Evolutionary conservation across 2,113 vertebrate genomes (phyloP).

Genomic region (Poeciliopsis retropinna): DNA sequence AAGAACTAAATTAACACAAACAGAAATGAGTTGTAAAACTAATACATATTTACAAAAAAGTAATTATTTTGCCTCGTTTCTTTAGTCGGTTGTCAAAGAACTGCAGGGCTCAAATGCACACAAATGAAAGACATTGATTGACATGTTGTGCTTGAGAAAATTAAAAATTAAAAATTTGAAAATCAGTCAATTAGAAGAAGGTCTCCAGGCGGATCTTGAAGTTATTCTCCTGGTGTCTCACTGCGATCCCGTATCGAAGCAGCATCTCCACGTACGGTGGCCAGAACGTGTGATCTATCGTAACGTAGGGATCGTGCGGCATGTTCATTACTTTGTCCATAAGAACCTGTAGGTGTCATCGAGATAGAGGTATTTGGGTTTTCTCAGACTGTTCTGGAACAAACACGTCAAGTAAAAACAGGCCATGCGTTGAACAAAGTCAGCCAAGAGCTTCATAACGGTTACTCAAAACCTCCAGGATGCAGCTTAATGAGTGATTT

Average conservation of each 20-base stretch:
- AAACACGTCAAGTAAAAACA: neutral
- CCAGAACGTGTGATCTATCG: conserved; percentile 85
- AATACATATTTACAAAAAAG: neutral
- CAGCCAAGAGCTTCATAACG: too few relatives aligned
- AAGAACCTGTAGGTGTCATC: conserved; percentile 78
- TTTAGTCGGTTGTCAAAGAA: neutral
- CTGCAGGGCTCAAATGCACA: neutral
- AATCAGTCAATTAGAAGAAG: conserved; percentile 41
- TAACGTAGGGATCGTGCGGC: conserved; percentile 92
- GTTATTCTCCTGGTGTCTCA: conserved; percentile 89
- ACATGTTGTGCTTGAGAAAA: conserved; percentile 9
- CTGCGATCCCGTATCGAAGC: conserved; percentile 84
- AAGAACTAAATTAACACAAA: neutral
- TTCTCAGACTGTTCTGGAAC: neutral
- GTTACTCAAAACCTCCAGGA: neutral
- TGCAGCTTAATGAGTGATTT: neutral
- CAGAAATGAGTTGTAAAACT: neutral
- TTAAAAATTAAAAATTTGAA: neutral
- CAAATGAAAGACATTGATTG: neutral
- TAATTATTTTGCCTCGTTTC: neutral
- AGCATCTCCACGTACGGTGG: conserved; percentile 92
- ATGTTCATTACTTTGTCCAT: conserved; percentile 80
- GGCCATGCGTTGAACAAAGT: neutral
- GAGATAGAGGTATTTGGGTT: neutral
- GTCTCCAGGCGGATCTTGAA: conserved; percentile 81